Conservation (phyloP, 2,797 vertebrate genomes). For the Alectoris magna region DNA sequence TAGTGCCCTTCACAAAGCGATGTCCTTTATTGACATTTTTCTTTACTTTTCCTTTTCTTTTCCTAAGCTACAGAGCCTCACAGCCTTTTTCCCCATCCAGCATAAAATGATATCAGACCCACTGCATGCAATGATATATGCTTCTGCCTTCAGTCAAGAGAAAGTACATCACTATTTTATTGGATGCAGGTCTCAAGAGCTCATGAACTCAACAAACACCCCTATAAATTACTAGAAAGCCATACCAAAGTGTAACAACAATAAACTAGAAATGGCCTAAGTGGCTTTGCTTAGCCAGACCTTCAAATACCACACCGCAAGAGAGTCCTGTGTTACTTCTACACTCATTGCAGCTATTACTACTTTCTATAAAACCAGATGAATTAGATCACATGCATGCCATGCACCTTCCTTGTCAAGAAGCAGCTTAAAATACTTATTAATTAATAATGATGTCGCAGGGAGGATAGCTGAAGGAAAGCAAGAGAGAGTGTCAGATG, state of each 20-base stretch:
- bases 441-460: background rate
- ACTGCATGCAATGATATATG: slow-evolving; percentile 77
- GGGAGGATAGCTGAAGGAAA: too few species aligned
- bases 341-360: background rate
- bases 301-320: background rate
- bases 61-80: slow-evolving; percentile 63
- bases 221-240: slow-evolving; percentile 76
- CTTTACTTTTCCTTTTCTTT: slow-evolving; percentile 49
- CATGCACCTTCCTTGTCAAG: background rate
- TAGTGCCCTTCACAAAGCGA: background rate
- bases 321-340: background rate
- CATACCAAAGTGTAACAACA: slow-evolving; percentile 70
- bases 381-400: background rate
- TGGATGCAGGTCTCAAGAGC: slow-evolving; percentile 75
- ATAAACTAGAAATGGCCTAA: slow-evolving; percentile 76
- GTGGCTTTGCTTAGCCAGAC: slow-evolving; percentile 60
- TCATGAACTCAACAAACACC: slow-evolving; percentile 77
- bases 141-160: slow-evolving; percentile 75
- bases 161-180: slow-evolving; percentile 80
- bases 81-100: slow-evolving; percentile 61
- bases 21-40: slow-evolving; percentile 50
- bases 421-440: background rate
- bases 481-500: too few species aligned
- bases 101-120: slow-evolving; percentile 77
- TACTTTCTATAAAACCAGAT: background rate